Conservation (phyloP, 2,797 vertebrate species). For the Hipposideros larvatus region DNA sequence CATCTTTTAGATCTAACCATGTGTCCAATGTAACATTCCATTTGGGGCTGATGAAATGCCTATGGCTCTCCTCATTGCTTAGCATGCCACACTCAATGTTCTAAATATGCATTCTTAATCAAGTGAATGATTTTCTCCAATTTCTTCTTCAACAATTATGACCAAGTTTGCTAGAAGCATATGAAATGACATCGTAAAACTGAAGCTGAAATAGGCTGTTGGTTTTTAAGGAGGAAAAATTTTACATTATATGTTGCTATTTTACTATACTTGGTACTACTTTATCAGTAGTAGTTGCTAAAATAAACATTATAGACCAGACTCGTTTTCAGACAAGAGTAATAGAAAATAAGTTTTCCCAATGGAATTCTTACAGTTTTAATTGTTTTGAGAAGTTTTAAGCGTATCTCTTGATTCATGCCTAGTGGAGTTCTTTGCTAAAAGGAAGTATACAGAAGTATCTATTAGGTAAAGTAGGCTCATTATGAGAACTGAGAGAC, state of each 20-base stretch:
- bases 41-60: not conserved
- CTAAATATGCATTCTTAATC: slow-evolving; percentile 3
- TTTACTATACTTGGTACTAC: not conserved
- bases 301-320: slow-evolving; percentile 4
- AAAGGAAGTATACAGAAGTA: not conserved
- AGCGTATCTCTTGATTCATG: slow-evolving; percentile 12
- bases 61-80: not conserved
- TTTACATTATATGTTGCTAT: not conserved
- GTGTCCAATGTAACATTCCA: not conserved
- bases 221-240: slow-evolving; percentile 1
- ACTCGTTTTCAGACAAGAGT: slow-evolving; percentile 45
- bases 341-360: slow-evolving; percentile 9
- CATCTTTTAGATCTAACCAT: not conserved
- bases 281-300: slow-evolving; percentile 1
- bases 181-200: slow-evolving; percentile 31
- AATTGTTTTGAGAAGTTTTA: not conserved
- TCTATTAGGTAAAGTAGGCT: not conserved
- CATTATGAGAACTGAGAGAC: not conserved
- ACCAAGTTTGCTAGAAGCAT: not conserved
- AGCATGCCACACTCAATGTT: not conserved
- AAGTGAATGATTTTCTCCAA: not conserved
- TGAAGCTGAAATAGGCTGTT: not conserved
- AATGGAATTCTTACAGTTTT: slow-evolving; percentile 30
- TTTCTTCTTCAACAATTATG: slow-evolving; percentile 1
- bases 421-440: not conserved